Percentiles rank a stretch among this genome's conserved stretches.
Evolutionary conservation across 2,113 vertebrate genomes (phyloP).

Genomic region (Paramormyrops kingsleyae): DNA sequence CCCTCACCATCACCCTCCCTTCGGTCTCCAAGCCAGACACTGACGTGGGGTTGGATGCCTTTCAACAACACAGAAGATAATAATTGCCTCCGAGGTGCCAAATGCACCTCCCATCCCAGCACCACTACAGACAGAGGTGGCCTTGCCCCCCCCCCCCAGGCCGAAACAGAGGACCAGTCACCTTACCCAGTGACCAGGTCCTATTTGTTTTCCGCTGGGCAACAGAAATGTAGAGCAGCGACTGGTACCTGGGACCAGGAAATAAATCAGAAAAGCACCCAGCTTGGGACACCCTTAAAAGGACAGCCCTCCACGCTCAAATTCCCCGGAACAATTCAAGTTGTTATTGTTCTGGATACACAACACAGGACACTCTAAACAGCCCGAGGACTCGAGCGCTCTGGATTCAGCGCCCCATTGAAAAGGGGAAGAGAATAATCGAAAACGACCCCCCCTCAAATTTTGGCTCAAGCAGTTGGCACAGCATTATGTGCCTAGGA

Average conservation of each 20-base stretch:
- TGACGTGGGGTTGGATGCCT: neutral
- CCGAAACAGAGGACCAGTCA: neutral
- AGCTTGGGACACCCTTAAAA: neutral
- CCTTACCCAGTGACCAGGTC: neutral
- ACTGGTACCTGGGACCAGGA: neutral
- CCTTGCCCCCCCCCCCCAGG: neutral
- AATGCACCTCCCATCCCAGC: neutral
- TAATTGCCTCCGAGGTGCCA: neutral
- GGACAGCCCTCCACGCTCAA: neutral
- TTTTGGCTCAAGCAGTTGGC: neutral
- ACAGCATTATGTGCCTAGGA: neutral
- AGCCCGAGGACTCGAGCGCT: neutral
- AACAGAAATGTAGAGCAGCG: neutral
- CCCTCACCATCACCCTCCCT: neutral
- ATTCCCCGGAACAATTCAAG: conserved; percentile 1
- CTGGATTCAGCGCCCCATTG: neutral
- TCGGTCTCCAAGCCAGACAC: neutral
- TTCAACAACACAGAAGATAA: neutral
- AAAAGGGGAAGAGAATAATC: neutral
- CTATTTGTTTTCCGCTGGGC: neutral
- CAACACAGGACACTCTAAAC: neutral
- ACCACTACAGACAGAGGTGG: neutral
- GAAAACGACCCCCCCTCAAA: neutral
- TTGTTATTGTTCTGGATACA: neutral
- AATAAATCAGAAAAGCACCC: conserved; percentile 15